Conservation (phyloP, 2,113 vertebrate species). For the Megatriorchis doriae region DNA sequence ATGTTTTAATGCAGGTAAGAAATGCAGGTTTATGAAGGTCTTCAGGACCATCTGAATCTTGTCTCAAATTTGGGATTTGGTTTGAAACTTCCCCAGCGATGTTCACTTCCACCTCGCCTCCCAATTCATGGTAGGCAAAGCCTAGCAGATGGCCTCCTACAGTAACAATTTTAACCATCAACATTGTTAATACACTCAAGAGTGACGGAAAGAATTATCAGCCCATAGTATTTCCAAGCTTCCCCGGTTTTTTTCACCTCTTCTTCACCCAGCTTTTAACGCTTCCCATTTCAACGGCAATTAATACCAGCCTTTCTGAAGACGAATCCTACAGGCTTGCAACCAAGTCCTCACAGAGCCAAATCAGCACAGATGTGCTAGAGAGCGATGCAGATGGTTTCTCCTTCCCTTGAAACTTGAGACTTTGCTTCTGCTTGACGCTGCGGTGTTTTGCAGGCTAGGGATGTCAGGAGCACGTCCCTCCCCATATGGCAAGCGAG, state of each 20-base stretch:
- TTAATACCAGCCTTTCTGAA: neutral
- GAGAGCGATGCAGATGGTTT: neutral
- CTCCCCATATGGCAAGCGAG: neutral
- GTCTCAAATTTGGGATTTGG: neutral
- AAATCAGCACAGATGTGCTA: constrained; percentile 25
- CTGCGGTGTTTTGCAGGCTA: neutral
- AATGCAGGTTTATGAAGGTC: neutral
- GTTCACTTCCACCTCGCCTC: neutral
- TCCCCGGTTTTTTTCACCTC: neutral
- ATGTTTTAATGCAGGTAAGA: neutral
- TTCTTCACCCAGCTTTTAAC: neutral
- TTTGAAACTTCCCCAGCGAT: neutral
- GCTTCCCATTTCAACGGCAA: neutral
- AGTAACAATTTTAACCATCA: neutral
- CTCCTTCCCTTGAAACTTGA: neutral
- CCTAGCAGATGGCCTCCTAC: neutral
- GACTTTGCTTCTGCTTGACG: neutral
- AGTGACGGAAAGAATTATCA: neutral
- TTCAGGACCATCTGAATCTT: neutral
- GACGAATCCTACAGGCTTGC: neutral
- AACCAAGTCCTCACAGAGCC: neutral
- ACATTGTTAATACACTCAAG: neutral
- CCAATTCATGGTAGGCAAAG: neutral
- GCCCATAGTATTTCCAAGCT: neutral
- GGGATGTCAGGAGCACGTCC: neutral